phyloP scores from a whole-genome alignment of 1,140 invertebrate species.

The Magallana angulata region DNA sequence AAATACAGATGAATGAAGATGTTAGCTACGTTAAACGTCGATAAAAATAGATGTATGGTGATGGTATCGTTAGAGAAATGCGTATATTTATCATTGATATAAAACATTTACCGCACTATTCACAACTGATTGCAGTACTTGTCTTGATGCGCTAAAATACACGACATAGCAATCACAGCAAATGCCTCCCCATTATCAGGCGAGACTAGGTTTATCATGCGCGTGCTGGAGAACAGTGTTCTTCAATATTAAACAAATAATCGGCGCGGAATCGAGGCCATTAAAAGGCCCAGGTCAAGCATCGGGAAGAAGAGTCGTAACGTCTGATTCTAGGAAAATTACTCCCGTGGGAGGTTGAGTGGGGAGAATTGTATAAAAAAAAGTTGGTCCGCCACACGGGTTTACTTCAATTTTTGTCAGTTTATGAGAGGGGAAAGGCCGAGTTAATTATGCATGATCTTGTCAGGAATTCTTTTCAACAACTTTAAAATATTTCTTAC shows the following conservation, averaged over 20 bases:
- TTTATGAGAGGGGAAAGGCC: neutral
- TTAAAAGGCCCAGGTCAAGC: slow-evolving; percentile 19
- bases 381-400: neutral
- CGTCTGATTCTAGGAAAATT: neutral
- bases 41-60: neutral
- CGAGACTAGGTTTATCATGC: neutral
- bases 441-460: neutral
- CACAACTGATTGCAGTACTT: neutral
- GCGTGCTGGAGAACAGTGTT: neutral
- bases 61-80: neutral
- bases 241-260: neutral
- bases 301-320: neutral
- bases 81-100: slow-evolving; percentile 21
- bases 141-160: neutral
- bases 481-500: too few species aligned
- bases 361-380: slow-evolving; percentile 1
- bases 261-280: neutral
- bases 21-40: neutral
- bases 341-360: slow-evolving; percentile 9
- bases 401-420: neutral
- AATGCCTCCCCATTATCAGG: neutral
- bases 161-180: neutral
- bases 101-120: neutral
- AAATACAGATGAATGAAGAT: slow-evolving; percentile 10
- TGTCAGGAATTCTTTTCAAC: neutral